Evolutionary conservation across 2,113 vertebrate species (phyloP).

Genomic region (Nipponia nippon): DNA sequence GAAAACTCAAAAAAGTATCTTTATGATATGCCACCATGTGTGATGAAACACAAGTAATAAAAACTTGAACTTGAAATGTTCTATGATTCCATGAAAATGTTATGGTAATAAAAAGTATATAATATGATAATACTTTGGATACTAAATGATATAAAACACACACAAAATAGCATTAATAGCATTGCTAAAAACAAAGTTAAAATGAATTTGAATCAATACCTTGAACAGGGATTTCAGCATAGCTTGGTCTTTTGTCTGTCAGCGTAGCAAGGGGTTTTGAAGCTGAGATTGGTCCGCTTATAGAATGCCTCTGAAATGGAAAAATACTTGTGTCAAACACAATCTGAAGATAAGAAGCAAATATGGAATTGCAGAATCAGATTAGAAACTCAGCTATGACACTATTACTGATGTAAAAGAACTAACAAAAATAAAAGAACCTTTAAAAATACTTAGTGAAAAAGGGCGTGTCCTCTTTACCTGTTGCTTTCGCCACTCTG

Average conservation of each 20-base stretch:
- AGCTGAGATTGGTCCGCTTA: conserved; percentile 83
- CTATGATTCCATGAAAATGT: not conserved
- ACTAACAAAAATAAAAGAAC: not conserved
- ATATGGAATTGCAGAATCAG: not conserved
- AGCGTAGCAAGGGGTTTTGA: conserved; percentile 85
- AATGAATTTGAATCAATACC: conserved; percentile 67
- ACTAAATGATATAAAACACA: not conserved
- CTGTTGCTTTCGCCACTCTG: not conserved
- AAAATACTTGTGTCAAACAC: not conserved
- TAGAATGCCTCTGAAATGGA: conserved; percentile 89
- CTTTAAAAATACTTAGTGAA: not conserved
- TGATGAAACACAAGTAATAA: not conserved
- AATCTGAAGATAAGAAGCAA: not conserved
- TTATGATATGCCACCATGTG: not conserved
- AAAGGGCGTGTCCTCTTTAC: not conserved
- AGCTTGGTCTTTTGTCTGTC: conserved; percentile 91
- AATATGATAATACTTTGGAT: not conserved
- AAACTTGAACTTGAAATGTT: not conserved
- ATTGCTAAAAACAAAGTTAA: not conserved
- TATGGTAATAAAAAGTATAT: not conserved
- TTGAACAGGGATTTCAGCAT: conserved; percentile 88
- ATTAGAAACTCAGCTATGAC: not conserved
- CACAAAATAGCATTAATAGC: not conserved
- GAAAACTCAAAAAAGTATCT: not conserved
- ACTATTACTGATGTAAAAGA: not conserved